Base-by-base conservation (phyloP, 2,888 invertebrate genomes). In the Phalera bucephala region DNA sequence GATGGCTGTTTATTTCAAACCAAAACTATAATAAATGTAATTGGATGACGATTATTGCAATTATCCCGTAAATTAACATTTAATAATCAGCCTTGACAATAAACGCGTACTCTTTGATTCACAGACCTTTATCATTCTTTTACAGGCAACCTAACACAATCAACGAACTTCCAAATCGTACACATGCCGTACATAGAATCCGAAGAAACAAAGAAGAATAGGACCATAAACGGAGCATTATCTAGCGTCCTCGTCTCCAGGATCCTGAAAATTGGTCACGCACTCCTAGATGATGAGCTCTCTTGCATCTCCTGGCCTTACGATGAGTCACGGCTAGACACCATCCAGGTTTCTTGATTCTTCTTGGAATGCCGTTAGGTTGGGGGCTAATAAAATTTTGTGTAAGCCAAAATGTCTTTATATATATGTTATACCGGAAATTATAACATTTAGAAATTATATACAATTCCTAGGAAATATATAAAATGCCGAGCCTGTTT, bases 171-270 rank as follows among this genome's bases (percentile, higher is more conserved):
- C 12, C 66, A 71, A 50, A 52, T 66, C 9, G 38, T 72, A 9
- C 44, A 64, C 2, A 33, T 64, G 7, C 55, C 64, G 1, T 26
- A 28, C 8, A 15, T 45, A 4, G 60, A 65, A 3, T 46, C 47
- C 3, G 45, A 51, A 17, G 54, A 56, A 5, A 40, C 33, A 0
- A 54, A 52, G 31, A 52, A 36, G 40, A 74, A 69, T 38, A 61
- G 52, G 23, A 70, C 75, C 0, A 74, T 79, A 40, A 81, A 80
- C 29, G 70, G 68, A 4, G 78, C 77, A 1, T 27, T 81, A 34
- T 67, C 70, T 20, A 67, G 62, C 26, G 36, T 65, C 1, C 39
- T 82, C 9, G 46, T 79, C 9, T 58, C 77, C 10, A 71, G 52
- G 31, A 65, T 82, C 33, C 29, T 78, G 13, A 66, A 58, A 31